phyloP scores from a whole-genome alignment of 2,888 invertebrate genomes.

The Petrolisthes manimaculis region DNA sequence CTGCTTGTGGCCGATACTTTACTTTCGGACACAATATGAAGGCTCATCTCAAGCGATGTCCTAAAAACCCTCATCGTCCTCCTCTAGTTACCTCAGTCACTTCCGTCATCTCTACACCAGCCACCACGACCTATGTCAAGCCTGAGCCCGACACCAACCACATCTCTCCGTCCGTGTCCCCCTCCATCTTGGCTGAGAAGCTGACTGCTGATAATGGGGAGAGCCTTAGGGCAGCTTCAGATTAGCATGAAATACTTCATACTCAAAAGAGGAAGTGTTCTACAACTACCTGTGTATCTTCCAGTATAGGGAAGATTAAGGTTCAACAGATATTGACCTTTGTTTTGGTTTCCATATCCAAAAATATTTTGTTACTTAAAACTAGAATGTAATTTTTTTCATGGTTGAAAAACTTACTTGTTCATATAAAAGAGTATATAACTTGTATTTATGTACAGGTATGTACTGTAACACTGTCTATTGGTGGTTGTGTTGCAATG shows the following conservation, averaged over 20 bases:
- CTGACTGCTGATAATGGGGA: conserved; percentile 55
- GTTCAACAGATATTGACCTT: conserved; percentile 3
- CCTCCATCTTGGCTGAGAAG: conserved; percentile 56
- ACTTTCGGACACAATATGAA: conserved; percentile 66
- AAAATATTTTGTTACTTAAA: not conserved
- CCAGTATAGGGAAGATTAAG: conserved; percentile 31
- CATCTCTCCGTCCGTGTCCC: conserved; percentile 62
- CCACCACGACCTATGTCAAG: conserved; percentile 47
- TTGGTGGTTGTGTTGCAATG: conserved; percentile 56
- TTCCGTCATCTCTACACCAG: conserved; percentile 53
- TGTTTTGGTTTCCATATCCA: not conserved
- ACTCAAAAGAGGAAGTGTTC: conserved; percentile 5
- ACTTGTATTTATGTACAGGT: not conserved
- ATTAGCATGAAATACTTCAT: conserved; percentile 27
- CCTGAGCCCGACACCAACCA: conserved; percentile 56
- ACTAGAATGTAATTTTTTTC: conserved; percentile 38
- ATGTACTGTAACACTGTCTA: conserved; percentile 32
- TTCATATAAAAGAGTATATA: conserved; percentile 1
- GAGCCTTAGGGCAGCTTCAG: conserved; percentile 45
- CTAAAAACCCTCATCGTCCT: conserved; percentile 64
- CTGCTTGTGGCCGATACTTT: conserved; percentile 66
- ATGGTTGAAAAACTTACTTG: not conserved
- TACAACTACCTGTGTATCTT: conserved; percentile 30
- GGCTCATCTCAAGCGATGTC: conserved; percentile 65
- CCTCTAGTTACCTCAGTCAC: conserved; percentile 55